Base-by-base conservation (phyloP, 2,113 vertebrate genomes). In the Calidris pugnax region DNA sequence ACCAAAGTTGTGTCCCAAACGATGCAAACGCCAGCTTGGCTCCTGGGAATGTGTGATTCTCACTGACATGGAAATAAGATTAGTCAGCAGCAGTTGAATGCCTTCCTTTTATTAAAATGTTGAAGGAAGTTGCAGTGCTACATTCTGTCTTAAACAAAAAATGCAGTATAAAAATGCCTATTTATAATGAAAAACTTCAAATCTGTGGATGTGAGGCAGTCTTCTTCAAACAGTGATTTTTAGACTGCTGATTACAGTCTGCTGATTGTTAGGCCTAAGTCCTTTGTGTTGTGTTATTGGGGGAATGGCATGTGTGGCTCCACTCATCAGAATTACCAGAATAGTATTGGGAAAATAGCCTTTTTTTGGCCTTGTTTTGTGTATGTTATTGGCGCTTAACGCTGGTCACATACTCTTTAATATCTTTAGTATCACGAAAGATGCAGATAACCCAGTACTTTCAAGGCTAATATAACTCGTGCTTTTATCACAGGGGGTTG, bases 91-190 rank as follows among this genome's bases (percentile, higher is more conserved):
- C 57, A 63, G 43, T 4, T 59, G 23, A 55, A 55, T 85, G 32
- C 28, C 23, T 89, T 51, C 16, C 9, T 89, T 39, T 43, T 47
- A 53, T 5, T 12, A 55, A 92, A 80, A 66, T 20, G 2, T 16
- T 78, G 55, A 86, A 27, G 50, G 37, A 77, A 39, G 7, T 72
- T 85, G 32, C 23, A 35, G 33, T 82, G 7, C 48, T 85, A 14
- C 0, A 0, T 72, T 78, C 43, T 87, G 24, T 59, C 55, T 87
- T 79, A 72, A 77, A 53, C 23, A 76, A 63, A 51, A 41, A 6
- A 0, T 19, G 7, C 0, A 2, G 5, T 68, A 18, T 60, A 21
- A 35, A 57, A 60, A 12, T 2, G 1, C 22, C 27, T 14, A 5
- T 56, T 48, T 41, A 67, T 67, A 37, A 7, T 14, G 10, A 20